phyloP scores from a whole-genome alignment of 1,140 invertebrate species.

The Anadara kagoshimensis region DNA sequence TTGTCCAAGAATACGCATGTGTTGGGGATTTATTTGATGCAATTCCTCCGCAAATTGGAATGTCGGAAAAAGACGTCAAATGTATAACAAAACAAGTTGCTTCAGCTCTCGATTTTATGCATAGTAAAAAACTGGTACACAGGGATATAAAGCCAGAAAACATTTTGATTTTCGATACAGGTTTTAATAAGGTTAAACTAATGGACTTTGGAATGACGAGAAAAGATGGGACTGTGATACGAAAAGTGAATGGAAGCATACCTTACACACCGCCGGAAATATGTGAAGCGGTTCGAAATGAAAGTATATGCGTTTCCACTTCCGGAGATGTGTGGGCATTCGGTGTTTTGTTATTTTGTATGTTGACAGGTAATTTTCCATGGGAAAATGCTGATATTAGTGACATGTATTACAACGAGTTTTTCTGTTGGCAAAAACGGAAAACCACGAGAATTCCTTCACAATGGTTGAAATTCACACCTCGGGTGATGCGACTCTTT shows the following conservation, averaged over 20 bases:
- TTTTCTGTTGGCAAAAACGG: constrained; percentile 82
- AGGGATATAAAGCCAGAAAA: constrained; percentile 83
- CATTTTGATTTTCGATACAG: constrained; percentile 86
- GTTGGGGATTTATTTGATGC: constrained; percentile 75
- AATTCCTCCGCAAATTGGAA: constrained; percentile 71
- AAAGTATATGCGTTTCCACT: constrained; percentile 82
- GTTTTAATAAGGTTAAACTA: constrained; percentile 93
- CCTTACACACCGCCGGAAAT: constrained; percentile 96
- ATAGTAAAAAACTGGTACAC: constrained; percentile 86
- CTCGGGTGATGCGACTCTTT: constrained; percentile 81
- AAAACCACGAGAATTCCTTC: constrained; percentile 81
- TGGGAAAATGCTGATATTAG: constrained; percentile 92
- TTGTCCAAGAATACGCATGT: constrained; percentile 71
- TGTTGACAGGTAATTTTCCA: constrained; percentile 93
- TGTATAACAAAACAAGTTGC: constrained; percentile 77
- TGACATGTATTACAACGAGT: constrained; percentile 80
- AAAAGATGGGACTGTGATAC: constrained; percentile 81
- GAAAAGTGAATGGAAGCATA: constrained; percentile 83
- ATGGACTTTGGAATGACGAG: constrained; percentile 95
- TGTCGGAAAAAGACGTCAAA: constrained; percentile 73
- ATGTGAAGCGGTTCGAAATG: constrained; percentile 86
- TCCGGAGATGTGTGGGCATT: constrained; percentile 97
- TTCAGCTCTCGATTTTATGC: constrained; percentile 93
- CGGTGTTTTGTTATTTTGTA: constrained; percentile 94
- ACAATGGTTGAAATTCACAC: constrained; percentile 70